Evolutionary conservation across 2,113 vertebrate species (phyloP), one percentile per base, ranked within the genome.

Genomic region (Varanus salvator): DNA sequence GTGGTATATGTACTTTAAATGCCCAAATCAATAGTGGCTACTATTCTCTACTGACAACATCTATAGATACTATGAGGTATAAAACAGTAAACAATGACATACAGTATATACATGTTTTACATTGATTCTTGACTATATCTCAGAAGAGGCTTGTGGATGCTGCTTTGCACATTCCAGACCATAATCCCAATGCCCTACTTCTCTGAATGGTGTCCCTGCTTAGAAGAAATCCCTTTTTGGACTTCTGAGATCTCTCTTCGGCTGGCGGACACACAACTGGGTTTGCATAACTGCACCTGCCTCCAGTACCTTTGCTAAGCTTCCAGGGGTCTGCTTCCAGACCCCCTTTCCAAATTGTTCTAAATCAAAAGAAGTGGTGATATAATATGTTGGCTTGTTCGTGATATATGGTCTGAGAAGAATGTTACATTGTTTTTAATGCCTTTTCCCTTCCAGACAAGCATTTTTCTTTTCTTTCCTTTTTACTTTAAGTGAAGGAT

Each of bases 401-500:
- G 80, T 0, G 64, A 50, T 84, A 25, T 3, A 7, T 38, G 68
- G 87, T 8, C 21, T 29, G 25, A 57, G 84, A 85, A 44, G 6
- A 27, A 8, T 6, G 23, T 44, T 6, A 64, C 86, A 92, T 88
- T 66, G 80, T 84, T 2, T 84, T 92, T 92, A 72, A 8, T 44
- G 12, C 50, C 11, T 48, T 87, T 64, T 38, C 89, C 27, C 64
- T 2, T 93, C 92, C 92, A 64, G 34, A 0, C n/a, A 76, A 50
- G 76, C 3, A 44, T 44, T 44, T 44, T 44, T 44, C 38, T 44
- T 44, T 44, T 44, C 38, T 44, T 44, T 44, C 3, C 31, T 5
- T 25, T 14, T 1, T 31, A 23, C 52, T 38, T 84, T 50, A 17
- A 34, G 34, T 1, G 52, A 76, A 69, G 82, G 1, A 66, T 77